These are phyloP conservation scores for Marcusenius ussheri DNA, from an alignment of 2,113 vertebrate species.

Conservation along the genomic window DNA sequence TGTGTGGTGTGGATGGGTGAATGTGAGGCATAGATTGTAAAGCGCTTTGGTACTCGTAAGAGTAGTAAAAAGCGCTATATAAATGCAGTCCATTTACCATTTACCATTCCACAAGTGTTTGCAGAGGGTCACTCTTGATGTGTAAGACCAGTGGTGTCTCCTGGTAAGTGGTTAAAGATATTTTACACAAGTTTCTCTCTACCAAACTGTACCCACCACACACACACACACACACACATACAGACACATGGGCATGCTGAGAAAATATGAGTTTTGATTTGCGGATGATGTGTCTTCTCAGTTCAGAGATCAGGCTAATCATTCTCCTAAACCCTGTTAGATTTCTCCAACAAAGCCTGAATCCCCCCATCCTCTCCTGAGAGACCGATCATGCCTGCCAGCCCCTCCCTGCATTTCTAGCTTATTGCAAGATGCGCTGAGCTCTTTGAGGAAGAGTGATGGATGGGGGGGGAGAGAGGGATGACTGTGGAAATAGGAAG, in stretches of 20 bases:
- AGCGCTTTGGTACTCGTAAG: too few species aligned
- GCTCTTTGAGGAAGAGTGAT: not conserved
- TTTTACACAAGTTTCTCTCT: not conserved
- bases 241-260: not conserved
- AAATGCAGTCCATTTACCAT: too few species aligned
- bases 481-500: not conserved
- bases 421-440: not conserved
- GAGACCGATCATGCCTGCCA: not conserved
- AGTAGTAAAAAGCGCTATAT: too few species aligned
- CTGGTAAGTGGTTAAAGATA: not conserved
- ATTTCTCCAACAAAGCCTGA: not conserved
- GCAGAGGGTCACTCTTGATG: not conserved
- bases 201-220: not conserved
- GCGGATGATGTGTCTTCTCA: not conserved
- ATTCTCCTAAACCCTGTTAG: slow-evolving; percentile 1
- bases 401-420: not conserved
- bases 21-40: too few species aligned
- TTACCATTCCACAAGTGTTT: not conserved
- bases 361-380: not conserved
- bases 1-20: too few species aligned
- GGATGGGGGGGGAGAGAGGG: not conserved
- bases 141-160: not conserved
- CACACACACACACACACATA: not conserved
- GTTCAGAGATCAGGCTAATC: not conserved
- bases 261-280: not conserved